Percentiles rank a stretch among this genome's conserved stretches.
Conservation (phyloP, 2,797 vertebrate genomes). For the Typhlichthys subterraneus region DNA sequence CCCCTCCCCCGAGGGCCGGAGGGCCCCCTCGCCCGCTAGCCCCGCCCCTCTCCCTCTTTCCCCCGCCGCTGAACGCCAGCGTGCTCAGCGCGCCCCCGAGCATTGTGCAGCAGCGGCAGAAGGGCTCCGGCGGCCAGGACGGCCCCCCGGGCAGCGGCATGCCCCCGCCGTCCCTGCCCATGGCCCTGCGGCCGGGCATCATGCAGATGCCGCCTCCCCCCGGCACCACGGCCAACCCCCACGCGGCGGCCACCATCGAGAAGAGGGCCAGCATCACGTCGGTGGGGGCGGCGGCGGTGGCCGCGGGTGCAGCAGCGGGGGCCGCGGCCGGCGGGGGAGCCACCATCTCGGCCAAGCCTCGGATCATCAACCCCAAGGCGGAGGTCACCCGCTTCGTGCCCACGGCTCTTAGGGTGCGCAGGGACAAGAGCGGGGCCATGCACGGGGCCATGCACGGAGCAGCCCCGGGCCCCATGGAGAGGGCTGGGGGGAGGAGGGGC, state of each 20-base stretch:
- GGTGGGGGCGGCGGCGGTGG: conserved; percentile 31
- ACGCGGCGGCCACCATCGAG: conserved; percentile 90
- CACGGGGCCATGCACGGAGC: conserved; percentile 55
- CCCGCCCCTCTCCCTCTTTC: conserved; percentile 88
- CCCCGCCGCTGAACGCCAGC: conserved; percentile 88
- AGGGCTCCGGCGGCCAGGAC: conserved; percentile 65
- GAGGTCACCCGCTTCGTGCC: conserved; percentile 97
- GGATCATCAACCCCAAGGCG: conserved; percentile 96
- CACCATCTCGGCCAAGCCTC: conserved; percentile 97
- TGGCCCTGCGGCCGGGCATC: conserved; percentile 58
- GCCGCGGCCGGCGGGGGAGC: conserved; percentile 81
- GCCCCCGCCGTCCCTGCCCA: conserved; percentile 68
- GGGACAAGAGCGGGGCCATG: conserved; percentile 81
- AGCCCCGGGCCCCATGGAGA: conserved; percentile 46
- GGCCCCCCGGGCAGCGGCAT: conserved; percentile 76
- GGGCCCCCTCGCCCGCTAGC: conserved; percentile 84
- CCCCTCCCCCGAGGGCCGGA: conserved; percentile 88
- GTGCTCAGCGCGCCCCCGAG: conserved; percentile 94
- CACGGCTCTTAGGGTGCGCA: conserved; percentile 89
- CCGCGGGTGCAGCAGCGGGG: conserved; percentile 41
- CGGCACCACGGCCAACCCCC: conserved; percentile 62
- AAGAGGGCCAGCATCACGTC: conserved; percentile 87
- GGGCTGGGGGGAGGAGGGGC: conserved; percentile 51
- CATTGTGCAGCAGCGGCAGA: conserved; percentile 88
- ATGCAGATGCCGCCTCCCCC: conserved; percentile 82